Evolutionary conservation across 2,888 invertebrate species (phyloP).

Genomic region (Philaethria dido): DNA sequence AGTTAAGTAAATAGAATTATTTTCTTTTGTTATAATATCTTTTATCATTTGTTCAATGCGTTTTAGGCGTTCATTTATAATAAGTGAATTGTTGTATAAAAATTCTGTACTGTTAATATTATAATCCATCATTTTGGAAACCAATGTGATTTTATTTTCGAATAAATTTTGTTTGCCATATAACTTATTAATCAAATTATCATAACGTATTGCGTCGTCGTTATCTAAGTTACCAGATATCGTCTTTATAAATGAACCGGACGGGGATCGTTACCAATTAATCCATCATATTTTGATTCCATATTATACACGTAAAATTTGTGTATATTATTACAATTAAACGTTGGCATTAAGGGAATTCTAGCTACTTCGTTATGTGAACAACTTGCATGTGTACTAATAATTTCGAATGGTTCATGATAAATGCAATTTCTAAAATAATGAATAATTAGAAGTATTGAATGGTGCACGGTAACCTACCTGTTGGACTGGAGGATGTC

Average conservation of each 20-base stretch:
- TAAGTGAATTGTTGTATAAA: too few species aligned
- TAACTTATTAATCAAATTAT: constrained; percentile 39
- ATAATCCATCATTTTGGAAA: too few species aligned
- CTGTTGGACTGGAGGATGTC: not conserved
- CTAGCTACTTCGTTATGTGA: constrained; percentile 40
- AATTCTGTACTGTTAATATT: too few species aligned
- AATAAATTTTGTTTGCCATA: constrained; percentile 21
- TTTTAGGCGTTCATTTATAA: too few species aligned
- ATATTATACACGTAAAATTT: constrained; percentile 37
- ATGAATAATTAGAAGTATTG: not conserved
- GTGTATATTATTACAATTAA: constrained; percentile 31
- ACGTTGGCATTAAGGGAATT: not conserved
- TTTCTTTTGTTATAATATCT: too few species aligned
- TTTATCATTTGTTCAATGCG: too few species aligned
- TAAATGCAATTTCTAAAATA: constrained; percentile 25
- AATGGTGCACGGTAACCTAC: not conserved
- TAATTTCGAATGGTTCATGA: constrained; percentile 41
- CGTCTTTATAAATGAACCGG: constrained; percentile 44
- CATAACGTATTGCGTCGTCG: constrained; percentile 44
- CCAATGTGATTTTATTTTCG: too few species aligned
- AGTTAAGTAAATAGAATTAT: too few species aligned
- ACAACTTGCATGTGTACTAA: constrained; percentile 43
- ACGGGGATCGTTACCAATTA: too few species aligned
- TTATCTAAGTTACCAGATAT: constrained; percentile 48
- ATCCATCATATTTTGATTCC: too few species aligned